phyloP scores from a whole-genome alignment of 2,797 vertebrate species.

The Trematomus bernacchii region DNA sequence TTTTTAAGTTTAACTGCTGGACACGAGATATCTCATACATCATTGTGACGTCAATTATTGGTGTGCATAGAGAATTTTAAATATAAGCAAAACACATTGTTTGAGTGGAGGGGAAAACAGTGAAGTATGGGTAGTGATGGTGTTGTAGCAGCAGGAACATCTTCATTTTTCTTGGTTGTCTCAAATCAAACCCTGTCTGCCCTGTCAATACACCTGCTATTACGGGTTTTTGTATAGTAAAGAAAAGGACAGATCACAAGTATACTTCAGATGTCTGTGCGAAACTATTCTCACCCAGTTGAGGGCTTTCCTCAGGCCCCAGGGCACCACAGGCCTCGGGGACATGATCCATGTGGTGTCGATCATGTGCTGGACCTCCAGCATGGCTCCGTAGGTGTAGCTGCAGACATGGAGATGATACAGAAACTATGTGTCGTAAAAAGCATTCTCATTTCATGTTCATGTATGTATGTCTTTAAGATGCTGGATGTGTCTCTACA shows the following conservation, averaged over 20 bases:
- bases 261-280: no score
- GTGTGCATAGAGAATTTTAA: no score
- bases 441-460: background rate
- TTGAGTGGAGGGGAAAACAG: no score
- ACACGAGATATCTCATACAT: background rate
- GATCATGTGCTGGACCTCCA: slow-evolving; percentile 92
- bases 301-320: slow-evolving; percentile 94
- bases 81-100: no score
- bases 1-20: background rate
- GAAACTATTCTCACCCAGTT: slow-evolving; percentile 87
- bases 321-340: slow-evolving; percentile 91
- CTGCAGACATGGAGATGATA: slow-evolving; percentile 60
- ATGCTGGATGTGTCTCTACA: background rate
- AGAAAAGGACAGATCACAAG: background rate
- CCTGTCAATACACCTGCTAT: background rate
- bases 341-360: slow-evolving; percentile 97
- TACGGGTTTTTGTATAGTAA: background rate
- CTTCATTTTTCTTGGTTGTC: no score
- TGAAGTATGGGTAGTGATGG: no score
- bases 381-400: slow-evolving; percentile 86
- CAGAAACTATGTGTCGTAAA: background rate
- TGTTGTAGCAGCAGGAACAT: no score
- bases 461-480: background rate
- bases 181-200: no score
- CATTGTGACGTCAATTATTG: no score